Base-by-base conservation (phyloP, 2,113 vertebrate genomes). In the Mormoops blainvillei region DNA sequence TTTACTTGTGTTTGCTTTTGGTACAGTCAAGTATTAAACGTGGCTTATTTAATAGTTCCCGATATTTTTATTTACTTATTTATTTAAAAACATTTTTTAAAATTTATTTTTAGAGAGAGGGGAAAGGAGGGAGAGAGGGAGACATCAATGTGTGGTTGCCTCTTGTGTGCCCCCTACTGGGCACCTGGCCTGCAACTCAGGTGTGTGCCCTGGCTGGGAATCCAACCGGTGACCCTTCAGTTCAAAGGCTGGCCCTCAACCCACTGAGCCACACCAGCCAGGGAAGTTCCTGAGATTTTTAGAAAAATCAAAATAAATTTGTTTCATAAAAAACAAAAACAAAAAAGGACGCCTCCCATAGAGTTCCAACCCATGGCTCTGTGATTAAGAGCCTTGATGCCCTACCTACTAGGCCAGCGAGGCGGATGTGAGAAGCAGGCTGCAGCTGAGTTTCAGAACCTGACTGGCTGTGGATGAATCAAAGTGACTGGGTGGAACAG, bases 381-480 rank as follows among this genome's bases (percentile, higher is more conserved):
- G 99, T 99, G 99, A 98, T 99, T 99, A 99, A 99, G 48, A 48
- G 48, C 12, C 48, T 48, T 12, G 12, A 48, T 99, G 99, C 99
- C 99, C 99, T 99, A 99, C 99, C 98, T 98, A 99, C 99, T 99
- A 99, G 99, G 99, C 99, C 99, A 99, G 98, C 98, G 98, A 95
- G 99, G 98, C 98, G 1, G 5, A 1, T 0, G 0, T 3, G 0
- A 0, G 0, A 0, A 0, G 0, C 0, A 0, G 0, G 2, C 6
- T 24, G 8, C 2, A 1, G 13, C 9, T 58, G n/a, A 24, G 13
- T 16, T 65, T 52, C 20, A 0, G 43, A 74, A n/a, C 20, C 11
- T 54, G 22, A 24, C 14, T 13, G 8, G 31, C 31, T 31, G 7
- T 14, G 11, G 24, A 3, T 22, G 5, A 54, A 15, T 15, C 45